Evolutionary conservation across 2,113 vertebrate species (phyloP), one percentile per base, ranked within the genome.

Genomic region (Sturnus vulgaris): DNA sequence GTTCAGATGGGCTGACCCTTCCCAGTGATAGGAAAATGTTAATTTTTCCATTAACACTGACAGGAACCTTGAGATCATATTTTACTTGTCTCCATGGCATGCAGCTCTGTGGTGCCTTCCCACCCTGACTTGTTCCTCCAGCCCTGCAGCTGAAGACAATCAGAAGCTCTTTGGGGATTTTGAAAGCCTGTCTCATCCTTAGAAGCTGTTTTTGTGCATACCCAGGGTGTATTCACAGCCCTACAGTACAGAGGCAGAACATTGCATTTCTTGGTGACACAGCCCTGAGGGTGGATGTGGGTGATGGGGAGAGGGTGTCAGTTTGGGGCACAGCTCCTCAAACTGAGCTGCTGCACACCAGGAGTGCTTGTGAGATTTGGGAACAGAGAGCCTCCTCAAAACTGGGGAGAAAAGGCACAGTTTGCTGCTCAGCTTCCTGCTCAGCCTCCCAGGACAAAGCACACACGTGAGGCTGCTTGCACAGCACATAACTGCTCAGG

Each of bases 401-500:
- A 37, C 19, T 12, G 53, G 40, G 55, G 15, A 30, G 35, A 44
- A 52, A 31, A 40, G 49, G 30, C 31, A 40, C 6, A 55, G 11
- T 7, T 11, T 23, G 39, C 27, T 59, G 30, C 31, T 57, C 37
- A 47, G 10, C 25, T 7, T 50, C 23, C 9, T 1, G 4, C n/a
- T 59, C 35, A 25, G 3, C 18, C 35, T 57, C 27, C 50, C 27
- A 39, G 64, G 56, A 16, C 15, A 31, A 55, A 64, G 39, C 30
- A 77, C 0, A 4, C 10, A 4, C 2, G 2, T 0, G 18, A 31
- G 52, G 78, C 71, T 79, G 53, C 47, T 85, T 12, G 39, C 52
- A 12, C 22, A 56, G 64, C 31, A 7, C 0, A 0, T 17, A n/a
- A 28, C 64, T 73, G 4, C 47, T 44, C 25, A 12, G 60, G 59